Percentiles rank a stretch among this genome's conserved stretches.
phyloP scores from a whole-genome alignment of 2,797 vertebrate genomes.

The Cuniculus paca region DNA sequence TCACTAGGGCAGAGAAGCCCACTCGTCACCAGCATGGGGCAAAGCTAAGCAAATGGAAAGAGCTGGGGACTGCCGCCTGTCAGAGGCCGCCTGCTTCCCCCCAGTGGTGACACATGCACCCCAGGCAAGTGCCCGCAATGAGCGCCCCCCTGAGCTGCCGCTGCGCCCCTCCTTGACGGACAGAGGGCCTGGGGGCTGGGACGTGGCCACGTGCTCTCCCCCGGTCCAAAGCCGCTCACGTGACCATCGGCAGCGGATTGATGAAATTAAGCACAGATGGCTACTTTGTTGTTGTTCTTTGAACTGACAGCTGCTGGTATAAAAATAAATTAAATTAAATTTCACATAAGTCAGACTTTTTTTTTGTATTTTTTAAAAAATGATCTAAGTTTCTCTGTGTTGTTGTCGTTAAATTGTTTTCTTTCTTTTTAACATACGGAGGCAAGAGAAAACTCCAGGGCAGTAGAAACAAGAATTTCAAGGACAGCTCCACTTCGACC shows the following conservation, averaged over 20 bases:
- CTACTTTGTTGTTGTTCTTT: constrained; percentile 92
- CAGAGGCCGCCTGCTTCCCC: not conserved
- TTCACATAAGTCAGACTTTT: constrained; percentile 91
- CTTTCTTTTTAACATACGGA: constrained; percentile 82
- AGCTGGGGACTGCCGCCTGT: not conserved
- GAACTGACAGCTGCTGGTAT: constrained; percentile 93
- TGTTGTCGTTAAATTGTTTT: constrained; percentile 83
- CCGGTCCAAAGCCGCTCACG: constrained; percentile 89
- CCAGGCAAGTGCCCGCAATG: too few relatives aligned
- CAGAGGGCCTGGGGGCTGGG: constrained; percentile 73
- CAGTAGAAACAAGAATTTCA: constrained; percentile 53
- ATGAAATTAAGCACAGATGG: constrained; percentile 85
- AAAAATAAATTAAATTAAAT: constrained; percentile 93
- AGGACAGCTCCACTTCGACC: constrained; percentile 57
- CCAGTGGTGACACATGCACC: fast-evolving
- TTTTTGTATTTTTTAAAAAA: constrained; percentile 79
- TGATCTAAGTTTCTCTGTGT: constrained; percentile 83
- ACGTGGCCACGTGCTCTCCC: constrained; percentile 87
- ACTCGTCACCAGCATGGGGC: not conserved
- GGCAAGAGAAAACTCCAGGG: constrained; percentile 78
- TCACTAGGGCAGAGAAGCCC: not conserved
- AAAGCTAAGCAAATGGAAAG: fast-evolving
- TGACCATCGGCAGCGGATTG: constrained; percentile 89
- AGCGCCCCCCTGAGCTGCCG: not conserved
- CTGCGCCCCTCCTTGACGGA: constrained; percentile 45